phyloP scores from a whole-genome alignment of 2,797 vertebrate genomes.

The Salmo trutta region DNA sequence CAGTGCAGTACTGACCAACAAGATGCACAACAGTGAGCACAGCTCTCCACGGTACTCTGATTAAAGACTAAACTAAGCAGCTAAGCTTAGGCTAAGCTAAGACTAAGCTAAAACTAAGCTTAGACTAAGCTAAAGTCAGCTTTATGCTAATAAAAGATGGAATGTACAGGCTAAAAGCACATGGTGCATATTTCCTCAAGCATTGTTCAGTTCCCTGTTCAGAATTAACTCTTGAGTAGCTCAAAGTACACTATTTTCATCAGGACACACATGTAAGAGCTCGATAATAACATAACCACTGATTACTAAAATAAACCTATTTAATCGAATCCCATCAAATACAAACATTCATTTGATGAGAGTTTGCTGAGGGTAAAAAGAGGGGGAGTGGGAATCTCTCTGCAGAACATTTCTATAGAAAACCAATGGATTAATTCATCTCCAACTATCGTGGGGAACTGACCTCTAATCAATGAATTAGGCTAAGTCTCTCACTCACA shows the following conservation, averaged over 20 bases:
- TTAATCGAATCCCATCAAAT: conserved; percentile 38
- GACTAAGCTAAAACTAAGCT: background rate
- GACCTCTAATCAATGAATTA: conserved; percentile 67
- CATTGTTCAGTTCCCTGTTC: conserved; percentile 3
- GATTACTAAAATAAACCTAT: conserved; percentile 7
- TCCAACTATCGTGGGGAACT: conserved; percentile 45
- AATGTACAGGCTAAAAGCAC: conserved; percentile 13
- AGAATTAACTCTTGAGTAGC: conserved; percentile 2
- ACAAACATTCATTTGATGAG: conserved; percentile 18
- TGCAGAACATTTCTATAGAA: conserved; percentile 35
- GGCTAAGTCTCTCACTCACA: conserved; percentile 53
- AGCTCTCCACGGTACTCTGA: background rate
- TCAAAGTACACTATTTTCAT: conserved; percentile 35
- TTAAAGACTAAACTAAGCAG: background rate
- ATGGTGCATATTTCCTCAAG: background rate
- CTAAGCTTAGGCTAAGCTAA: background rate
- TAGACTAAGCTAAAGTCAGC: background rate
- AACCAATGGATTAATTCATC: conserved; percentile 34
- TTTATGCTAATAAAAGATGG: conserved; percentile 6
- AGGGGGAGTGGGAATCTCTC: background rate
- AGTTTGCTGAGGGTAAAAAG: conserved; percentile 12
- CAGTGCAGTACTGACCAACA: conserved; percentile 15
- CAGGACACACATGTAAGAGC: conserved; percentile 8
- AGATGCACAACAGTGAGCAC: background rate
- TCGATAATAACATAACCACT: background rate